phyloP scores from a whole-genome alignment of 53 echinoderm and acorn worm species.

The Temnopleurus reevesii region DNA sequence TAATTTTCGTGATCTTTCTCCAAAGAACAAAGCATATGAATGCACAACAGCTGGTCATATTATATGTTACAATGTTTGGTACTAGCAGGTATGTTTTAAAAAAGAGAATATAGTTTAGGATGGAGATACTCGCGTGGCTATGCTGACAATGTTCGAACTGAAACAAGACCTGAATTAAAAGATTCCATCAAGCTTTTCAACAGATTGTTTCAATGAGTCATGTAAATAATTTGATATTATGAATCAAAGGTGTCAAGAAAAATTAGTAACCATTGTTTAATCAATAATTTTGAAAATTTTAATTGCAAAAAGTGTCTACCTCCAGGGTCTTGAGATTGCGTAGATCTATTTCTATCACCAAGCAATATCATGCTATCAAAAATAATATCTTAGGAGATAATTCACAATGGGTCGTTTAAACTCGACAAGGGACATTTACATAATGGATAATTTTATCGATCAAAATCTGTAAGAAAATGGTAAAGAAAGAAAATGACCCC shows the following conservation, averaged over 20 bases:
- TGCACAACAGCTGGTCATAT: too few relatives aligned
- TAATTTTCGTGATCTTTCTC: too few relatives aligned
- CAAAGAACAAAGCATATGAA: too few relatives aligned
- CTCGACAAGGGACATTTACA: neutral
- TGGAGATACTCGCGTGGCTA: too few relatives aligned
- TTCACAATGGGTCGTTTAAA: constrained; percentile 17
- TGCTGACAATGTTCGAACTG: too few relatives aligned
- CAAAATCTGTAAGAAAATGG: neutral
- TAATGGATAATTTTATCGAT: constrained; percentile 6
- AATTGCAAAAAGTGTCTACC: neutral
- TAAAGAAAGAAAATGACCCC: constrained; percentile 10
- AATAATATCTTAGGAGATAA: neutral
- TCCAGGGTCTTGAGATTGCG: neutral
- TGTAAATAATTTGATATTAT: neutral
- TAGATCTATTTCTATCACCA: neutral
- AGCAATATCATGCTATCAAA: neutral
- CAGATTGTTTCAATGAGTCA: neutral
- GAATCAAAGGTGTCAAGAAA: neutral
- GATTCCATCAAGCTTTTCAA: neutral
- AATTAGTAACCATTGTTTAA: constrained; percentile 4
- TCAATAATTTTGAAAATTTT: neutral
- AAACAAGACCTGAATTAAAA: too few relatives aligned
- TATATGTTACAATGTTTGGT: too few relatives aligned
- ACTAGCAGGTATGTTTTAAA: too few relatives aligned
- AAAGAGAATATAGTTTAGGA: too few relatives aligned